Base-by-base conservation (phyloP, 2,797 vertebrate genomes). In the Melanotaenia boesemani region DNA sequence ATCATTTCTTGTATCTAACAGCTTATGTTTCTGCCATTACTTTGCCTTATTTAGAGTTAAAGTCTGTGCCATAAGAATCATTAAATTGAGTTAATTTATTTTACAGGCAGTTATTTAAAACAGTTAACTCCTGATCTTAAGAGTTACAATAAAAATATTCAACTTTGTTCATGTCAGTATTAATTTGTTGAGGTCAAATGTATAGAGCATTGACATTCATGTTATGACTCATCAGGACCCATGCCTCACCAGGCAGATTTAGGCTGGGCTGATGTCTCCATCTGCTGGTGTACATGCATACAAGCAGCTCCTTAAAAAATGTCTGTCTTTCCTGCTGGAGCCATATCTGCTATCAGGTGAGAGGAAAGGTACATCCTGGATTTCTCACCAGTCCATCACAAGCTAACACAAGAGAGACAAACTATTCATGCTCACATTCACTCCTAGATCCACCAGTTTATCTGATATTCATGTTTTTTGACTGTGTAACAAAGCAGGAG, bases 211-310 rank as follows among this genome's bases (percentile, higher is more conserved):
- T 62, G 2, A 67, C 72, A 10, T 57, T 63, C 36, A 5, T 7
- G 6, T 50, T 46, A 37, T n/a, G 10, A 36, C 61, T 54, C 80
- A 84, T 46, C 79, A 56, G 67, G 63, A 24, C 63, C 16, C 48
- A 2, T 24, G 5, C 62, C 3, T 1, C 5, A 0, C n/a, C 60
- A 34, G 18, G n/a, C 15, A 20, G 46, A 18, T 20, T 22, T 2
- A 61, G 30, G 37, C 50, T 80, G 79, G 57, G 63, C 56, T 66
- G 52, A 22, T 89, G 88, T 74, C 80, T 57, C 90, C 90, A 89
- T 83, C 93, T 89, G 28, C 64, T 90, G 48, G 44, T 62, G 63
- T 44, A 20, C 72, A 63, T 1, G 26, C 57, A 32, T 46, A 58
- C 39, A 22, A 30, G 12, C 15, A 15, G 2, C 37, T 3, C 6